These are phyloP conservation scores for Esox lucius DNA, from an alignment of 2,797 vertebrate genomes.

Conservation along the genomic window DNA sequence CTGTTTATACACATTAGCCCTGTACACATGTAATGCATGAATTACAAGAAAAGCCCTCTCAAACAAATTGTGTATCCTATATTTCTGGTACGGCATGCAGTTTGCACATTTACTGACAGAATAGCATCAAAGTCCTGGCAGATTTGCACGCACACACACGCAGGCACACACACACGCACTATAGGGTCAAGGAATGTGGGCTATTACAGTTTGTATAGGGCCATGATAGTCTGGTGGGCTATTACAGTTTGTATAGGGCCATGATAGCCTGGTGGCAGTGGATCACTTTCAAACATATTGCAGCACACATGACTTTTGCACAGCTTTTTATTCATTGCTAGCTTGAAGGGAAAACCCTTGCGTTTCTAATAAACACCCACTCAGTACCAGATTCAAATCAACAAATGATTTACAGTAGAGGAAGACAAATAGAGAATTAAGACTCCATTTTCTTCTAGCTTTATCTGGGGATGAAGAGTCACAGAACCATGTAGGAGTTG, in stretches of 20 bases:
- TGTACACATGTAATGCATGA: too few relatives aligned
- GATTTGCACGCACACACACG: too few relatives aligned
- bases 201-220: too few relatives aligned
- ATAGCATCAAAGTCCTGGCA: too few relatives aligned
- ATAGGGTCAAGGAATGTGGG: too few relatives aligned
- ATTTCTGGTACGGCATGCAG: too few relatives aligned
- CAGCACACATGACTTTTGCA: conserved; percentile 7
- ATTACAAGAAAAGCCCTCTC: too few relatives aligned
- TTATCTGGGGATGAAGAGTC: conserved; percentile 18
- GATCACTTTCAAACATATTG: conserved; percentile 4
- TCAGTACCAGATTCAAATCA: conserved; percentile 35
- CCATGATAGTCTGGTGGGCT: too few relatives aligned
- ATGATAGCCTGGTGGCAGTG: not conserved
- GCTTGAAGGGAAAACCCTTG: conserved; percentile 8
- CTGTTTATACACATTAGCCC: too few relatives aligned
- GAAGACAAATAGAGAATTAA: not conserved
- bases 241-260: not conserved
- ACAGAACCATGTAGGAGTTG: conserved; percentile 23
- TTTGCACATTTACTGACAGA: too few relatives aligned
- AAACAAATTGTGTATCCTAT: too few relatives aligned
- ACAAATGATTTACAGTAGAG: conserved; percentile 23
- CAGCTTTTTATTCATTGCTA: conserved; percentile 18
- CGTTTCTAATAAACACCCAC: conserved; percentile 35
- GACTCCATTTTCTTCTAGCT: not conserved
- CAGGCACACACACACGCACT: too few relatives aligned